These are phyloP conservation scores for Melanostoma mellinum DNA, from an alignment of 2,888 invertebrate genomes.

Conservation along the genomic window DNA sequence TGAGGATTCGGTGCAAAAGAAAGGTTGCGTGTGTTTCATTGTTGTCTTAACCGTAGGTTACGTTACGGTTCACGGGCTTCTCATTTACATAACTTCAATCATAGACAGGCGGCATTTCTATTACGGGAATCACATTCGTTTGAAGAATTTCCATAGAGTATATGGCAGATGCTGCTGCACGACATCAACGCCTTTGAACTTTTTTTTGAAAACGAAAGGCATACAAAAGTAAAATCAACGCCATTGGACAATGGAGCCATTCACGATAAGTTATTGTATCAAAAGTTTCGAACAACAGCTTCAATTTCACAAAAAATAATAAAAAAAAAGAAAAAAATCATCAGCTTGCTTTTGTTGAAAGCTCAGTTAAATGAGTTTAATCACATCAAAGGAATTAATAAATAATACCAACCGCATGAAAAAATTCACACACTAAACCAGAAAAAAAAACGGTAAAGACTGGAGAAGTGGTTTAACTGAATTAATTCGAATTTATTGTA, in stretches of 20 bases:
- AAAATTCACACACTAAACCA: constrained; percentile 22
- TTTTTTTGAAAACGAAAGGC: constrained; percentile 4
- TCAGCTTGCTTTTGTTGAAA: not conserved
- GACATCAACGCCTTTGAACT: constrained; percentile 1
- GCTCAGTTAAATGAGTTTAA: constrained; percentile 3
- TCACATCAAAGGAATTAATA: constrained; percentile 31
- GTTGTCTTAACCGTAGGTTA: constrained; percentile 35
- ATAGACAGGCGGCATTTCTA: constrained; percentile 22
- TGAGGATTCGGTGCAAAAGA: no score
- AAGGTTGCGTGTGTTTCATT: no score
- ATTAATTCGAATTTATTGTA: constrained; percentile 37
- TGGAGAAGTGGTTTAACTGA: constrained; percentile 23
- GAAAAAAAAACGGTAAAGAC: not conserved
- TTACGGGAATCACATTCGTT: constrained; percentile 14
- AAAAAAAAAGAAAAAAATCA: not conserved
- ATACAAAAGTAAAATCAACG: constrained; percentile 18
- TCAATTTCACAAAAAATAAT: constrained; percentile 16
- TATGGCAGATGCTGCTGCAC: constrained; percentile 6
- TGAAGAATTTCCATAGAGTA: constrained; percentile 38
- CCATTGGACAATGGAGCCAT: constrained; percentile 35
- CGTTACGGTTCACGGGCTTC: constrained; percentile 48
- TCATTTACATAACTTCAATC: constrained; percentile 44
- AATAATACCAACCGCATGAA: constrained; percentile 18
- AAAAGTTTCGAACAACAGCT: not conserved
- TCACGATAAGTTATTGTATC: constrained; percentile 39